These are phyloP conservation scores for Cyphomyrmex costatus DNA, from an alignment of 1,140 invertebrate species.

Conservation along the genomic window DNA sequence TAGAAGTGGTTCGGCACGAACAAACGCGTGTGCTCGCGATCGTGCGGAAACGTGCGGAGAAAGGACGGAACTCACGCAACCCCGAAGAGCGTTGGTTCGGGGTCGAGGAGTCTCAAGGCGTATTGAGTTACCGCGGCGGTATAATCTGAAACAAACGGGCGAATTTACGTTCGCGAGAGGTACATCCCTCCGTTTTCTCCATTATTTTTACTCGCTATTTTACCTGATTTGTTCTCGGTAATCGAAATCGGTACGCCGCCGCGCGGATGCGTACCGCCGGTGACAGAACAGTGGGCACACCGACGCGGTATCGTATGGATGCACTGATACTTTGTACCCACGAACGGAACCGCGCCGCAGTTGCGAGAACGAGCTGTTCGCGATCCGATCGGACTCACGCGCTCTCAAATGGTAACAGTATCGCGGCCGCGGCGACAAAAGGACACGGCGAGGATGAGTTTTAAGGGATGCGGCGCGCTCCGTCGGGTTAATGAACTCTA, in stretches of 20 bases:
- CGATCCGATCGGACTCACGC: slow-evolving; percentile 69
- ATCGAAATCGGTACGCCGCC: slow-evolving; percentile 44
- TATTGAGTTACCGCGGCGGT: slow-evolving; percentile 76
- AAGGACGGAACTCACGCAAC: not conserved
- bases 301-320: slow-evolving; percentile 49
- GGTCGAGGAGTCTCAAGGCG: slow-evolving; percentile 40
- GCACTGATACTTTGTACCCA: slow-evolving; percentile 39
- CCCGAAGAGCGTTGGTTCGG: not conserved
- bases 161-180: slow-evolving; percentile 67
- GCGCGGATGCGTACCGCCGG: slow-evolving; percentile 15
- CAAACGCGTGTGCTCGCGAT: slow-evolving; percentile 61
- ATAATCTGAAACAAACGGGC: slow-evolving; percentile 70
- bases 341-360: slow-evolving; percentile 38
- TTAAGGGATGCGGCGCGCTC: slow-evolving; percentile 58
- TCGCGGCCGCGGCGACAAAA: slow-evolving; percentile 61
- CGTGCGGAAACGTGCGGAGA: slow-evolving; percentile 22
- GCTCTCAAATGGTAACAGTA: slow-evolving; percentile 69
- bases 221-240: slow-evolving; percentile 36
- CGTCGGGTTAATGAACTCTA: slow-evolving; percentile 46
- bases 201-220: slow-evolving; percentile 25
- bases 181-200: slow-evolving; percentile 29
- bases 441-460: slow-evolving; percentile 68
- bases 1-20: slow-evolving; percentile 61
- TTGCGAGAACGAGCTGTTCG: slow-evolving; percentile 53
- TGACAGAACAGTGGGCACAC: slow-evolving; percentile 76